phyloP scores from a whole-genome alignment of 2,113 vertebrate genomes.

The Rhagologus leucostigma region DNA sequence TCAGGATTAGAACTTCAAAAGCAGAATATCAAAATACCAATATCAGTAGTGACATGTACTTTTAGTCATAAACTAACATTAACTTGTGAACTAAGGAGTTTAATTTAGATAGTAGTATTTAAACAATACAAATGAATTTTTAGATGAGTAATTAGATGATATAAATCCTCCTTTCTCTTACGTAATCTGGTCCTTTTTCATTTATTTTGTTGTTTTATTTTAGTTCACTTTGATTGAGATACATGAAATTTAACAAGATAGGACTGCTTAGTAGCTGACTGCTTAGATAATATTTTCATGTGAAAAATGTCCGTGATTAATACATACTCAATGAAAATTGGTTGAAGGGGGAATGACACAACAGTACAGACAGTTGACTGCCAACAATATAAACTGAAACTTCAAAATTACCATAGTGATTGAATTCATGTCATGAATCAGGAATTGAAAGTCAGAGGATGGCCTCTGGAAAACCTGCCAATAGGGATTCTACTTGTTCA shows the following conservation, averaged over 20 bases:
- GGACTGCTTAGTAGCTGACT: not conserved
- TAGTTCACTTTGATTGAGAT: not conserved
- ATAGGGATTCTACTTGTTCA: not conserved
- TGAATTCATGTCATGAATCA: not conserved
- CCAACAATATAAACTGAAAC: not conserved
- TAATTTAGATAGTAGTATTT: not conserved
- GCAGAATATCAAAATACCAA: not conserved
- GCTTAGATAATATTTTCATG: not conserved
- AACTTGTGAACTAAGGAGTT: not conserved
- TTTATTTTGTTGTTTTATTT: not conserved
- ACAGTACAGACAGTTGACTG: not conserved
- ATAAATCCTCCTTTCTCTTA: not conserved
- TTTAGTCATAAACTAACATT: not conserved
- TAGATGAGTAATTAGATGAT: not conserved
- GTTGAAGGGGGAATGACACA: accelerated
- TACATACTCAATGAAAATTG: not conserved
- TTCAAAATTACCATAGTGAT: not conserved
- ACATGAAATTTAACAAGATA: not conserved
- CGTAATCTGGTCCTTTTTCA: not conserved
- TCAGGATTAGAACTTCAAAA: not conserved
- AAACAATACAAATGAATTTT: not conserved
- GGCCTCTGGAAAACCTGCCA: not conserved
- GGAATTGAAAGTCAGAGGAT: not conserved
- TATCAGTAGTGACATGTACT: not conserved
- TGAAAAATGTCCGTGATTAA: not conserved